Base-by-base conservation (phyloP, 1,140 invertebrate species). In the Chionoecetes opilio region DNA sequence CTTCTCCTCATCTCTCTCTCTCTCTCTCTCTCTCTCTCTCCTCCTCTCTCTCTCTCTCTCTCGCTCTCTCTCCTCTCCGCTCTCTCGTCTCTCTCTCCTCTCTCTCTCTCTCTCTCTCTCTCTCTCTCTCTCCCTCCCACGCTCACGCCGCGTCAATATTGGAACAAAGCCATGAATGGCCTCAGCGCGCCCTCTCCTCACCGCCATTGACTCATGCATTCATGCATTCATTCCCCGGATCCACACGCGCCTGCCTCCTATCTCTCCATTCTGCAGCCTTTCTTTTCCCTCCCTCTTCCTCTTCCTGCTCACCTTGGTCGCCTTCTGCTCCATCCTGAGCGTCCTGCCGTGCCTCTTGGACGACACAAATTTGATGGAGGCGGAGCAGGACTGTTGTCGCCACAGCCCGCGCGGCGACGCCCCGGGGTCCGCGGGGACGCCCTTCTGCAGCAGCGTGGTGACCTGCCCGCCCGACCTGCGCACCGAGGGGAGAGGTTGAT, bases 271-370 rank as follows among this genome's bases (percentile, higher is more conserved):
- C 34, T 35, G 11, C 5, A 53, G 6, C 86, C 32, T 35, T 26
- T 1, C 3, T 37, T 26, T 6, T 34, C 86, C 8, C 86, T 34
- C 21, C 21, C 86, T 34, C 31, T 32, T 8, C 21, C 21, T 34
- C 86, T 32, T 26, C 31, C 26, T 38, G 3, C 38, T 85, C 94
- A 97, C 96, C 97, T 99, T 99, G n/a, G 99, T 99, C 0, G 99
- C 99, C 97, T 99, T 99, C 96, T 99, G 99, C 97, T 99, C 99
- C 46, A 99, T 97, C 0, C 98, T 97, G 86, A 99, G 98, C 94
- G 98, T 99, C 34, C 98, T 97, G 0, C 98, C 98, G 96, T 99
- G 98, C 0, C 98, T 97, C 3, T 98, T 98, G 0, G 98, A 98
- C 96, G 98, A 98, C 35, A 98, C 97, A 21, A 98, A 98, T 29